Evolutionary conservation across 2,113 vertebrate species (phyloP), one percentile per base, ranked within the genome.

Genomic region (Haemorhous mexicanus): DNA sequence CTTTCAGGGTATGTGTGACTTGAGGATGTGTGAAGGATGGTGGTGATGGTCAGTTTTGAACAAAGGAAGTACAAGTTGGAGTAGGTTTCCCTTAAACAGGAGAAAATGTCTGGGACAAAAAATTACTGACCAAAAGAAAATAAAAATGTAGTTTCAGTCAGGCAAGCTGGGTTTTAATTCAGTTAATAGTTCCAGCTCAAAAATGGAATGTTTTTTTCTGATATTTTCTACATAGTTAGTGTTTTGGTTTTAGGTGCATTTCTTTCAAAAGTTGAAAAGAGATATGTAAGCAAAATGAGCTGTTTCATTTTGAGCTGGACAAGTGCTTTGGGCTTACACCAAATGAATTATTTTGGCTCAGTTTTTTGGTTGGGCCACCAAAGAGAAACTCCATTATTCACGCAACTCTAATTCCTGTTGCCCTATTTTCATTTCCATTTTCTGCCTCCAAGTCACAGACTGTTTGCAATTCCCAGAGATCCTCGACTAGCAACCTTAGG

Each of bases 291-390:
- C 39, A 80, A 86, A 95, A 33, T 1, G 3, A 56, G 24, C 7
- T 87, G 43, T 96, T 92, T 94, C 91, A 84, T 77, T 95, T 92
- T 95, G 93, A 96, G 68, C 52, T 59, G 33, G 43, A 55, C 7
- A 50, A 84, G 39, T 32, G 15, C 43, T 84, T 90, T 94, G 33
- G 56, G 35, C 50, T 76, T 55, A 70, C 30, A 28, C 55, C 37
- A 90, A 77, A 89, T 10, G 7, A 86, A 11, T 87, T 83, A 72
- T 87, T 88, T 93, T 67, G 4, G 22, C 74, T 89, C 47, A 87
- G 84, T 35, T 94, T 87, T 94, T 78, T 7, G 0, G 18, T 72
- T 68, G 64, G 37, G 37, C 87, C 62, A 56, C 62, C 58, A n/a
- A 84, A 72, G 22, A 94, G 87, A 87, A 94, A 87, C 49, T 75